phyloP scores from a whole-genome alignment of 2,113 vertebrate species.

The Agelaius tricolor region DNA sequence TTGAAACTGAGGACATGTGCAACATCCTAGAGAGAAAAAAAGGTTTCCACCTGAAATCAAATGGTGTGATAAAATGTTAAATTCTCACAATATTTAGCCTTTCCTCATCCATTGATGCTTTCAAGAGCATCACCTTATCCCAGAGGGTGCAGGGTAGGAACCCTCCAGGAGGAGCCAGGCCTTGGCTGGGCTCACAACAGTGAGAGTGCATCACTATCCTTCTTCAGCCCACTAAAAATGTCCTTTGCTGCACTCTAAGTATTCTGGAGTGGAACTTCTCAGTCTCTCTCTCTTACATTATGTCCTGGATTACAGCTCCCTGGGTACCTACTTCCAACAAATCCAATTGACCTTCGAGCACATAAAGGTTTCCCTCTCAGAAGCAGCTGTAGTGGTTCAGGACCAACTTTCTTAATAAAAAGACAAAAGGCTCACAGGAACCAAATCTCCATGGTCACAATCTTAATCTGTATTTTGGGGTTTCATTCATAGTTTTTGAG shows the following conservation, averaged over 20 bases:
- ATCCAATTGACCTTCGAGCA: background rate
- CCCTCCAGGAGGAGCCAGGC: rapidly evolving
- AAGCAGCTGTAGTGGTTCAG: background rate
- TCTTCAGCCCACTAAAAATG: background rate
- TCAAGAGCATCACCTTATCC: background rate
- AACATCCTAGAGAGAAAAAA: background rate
- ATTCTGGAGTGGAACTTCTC: background rate
- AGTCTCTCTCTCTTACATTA: background rate
- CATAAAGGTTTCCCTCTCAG: background rate
- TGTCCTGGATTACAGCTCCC: constrained; percentile 1
- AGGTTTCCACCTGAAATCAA: background rate
- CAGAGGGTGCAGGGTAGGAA: rapidly evolving
- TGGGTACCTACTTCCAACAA: background rate
- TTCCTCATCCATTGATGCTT: background rate
- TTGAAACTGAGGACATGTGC: background rate
- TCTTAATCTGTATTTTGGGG: background rate
- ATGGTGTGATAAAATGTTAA: background rate
- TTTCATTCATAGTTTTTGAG: background rate
- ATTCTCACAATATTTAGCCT: background rate
- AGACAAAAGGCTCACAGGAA: background rate
- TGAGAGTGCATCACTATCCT: background rate
- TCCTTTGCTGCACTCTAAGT: background rate
- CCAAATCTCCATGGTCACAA: background rate
- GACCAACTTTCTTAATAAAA: background rate
- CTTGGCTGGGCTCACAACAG: background rate